These are phyloP conservation scores for Axinella damicornis DNA, from an alignment of 37 sponge, comb jelly and placozoan species.

Conservation along the genomic window DNA sequence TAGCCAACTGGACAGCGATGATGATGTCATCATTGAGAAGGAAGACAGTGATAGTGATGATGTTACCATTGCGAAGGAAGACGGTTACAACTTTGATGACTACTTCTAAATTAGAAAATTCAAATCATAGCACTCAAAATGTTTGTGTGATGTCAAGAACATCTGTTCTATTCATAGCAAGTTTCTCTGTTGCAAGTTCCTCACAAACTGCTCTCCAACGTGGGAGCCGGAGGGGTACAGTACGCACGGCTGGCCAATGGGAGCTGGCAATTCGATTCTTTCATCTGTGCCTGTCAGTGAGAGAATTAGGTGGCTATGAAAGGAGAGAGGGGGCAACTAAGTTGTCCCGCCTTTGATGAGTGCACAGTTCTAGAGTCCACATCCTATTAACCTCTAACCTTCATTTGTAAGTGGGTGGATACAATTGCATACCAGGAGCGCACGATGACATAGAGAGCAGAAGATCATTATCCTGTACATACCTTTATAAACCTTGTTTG, in stretches of 20 bases:
- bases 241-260: constrained; percentile 70
- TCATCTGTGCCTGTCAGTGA: constrained; percentile 28
- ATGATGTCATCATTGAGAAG: too few species aligned
- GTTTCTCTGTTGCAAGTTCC: constrained; percentile 39
- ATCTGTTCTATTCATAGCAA: neutral
- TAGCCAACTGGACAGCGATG: too few species aligned
- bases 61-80: neutral
- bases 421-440: too few species aligned
- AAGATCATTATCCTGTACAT: too few species aligned
- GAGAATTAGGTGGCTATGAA: too few species aligned
- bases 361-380: too few species aligned
- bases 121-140: too few species aligned
- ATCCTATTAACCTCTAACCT: too few species aligned
- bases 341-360: too few species aligned
- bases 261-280: constrained; percentile 46
- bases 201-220: constrained; percentile 62
- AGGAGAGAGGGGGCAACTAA: too few species aligned
- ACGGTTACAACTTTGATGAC: constrained; percentile 16
- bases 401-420: too few species aligned
- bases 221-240: constrained; percentile 48
- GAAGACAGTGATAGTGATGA: constrained; percentile 5
- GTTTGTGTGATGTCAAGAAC: neutral
- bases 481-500: constrained; percentile 48
- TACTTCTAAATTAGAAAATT: neutral
- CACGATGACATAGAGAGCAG: too few species aligned